A percentile compares a stretch with the other conserved stretches of the same genome.
phyloP scores from a whole-genome alignment of 2,888 invertebrate species.

The Lycophotia porphyrea region DNA sequence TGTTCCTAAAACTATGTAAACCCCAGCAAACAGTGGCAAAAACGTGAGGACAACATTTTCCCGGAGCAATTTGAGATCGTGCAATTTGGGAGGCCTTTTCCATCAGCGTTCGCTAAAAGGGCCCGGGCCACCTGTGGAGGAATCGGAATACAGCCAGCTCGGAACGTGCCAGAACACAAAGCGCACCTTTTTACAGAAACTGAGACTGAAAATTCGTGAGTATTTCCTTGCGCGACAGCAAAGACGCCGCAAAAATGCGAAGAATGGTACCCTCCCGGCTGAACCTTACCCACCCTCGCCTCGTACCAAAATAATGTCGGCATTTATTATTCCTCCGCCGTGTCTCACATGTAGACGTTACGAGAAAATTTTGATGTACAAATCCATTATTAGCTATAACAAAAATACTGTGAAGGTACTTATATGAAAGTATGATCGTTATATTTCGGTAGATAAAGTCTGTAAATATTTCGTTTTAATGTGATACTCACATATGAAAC shows the following conservation, averaged over 20 bases:
- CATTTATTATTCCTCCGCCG: constrained; percentile 72
- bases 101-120: constrained; percentile 64
- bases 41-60: constrained; percentile 3
- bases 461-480: constrained; percentile 60
- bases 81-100: constrained; percentile 42
- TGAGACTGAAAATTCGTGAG: constrained; percentile 78
- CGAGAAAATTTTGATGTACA: constrained; percentile 68
- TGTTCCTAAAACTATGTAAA: constrained; percentile 14
- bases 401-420: constrained; percentile 62
- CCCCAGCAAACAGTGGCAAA: constrained; percentile 19
- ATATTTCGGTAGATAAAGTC: constrained; percentile 30
- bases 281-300: constrained; percentile 62
- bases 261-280: constrained; percentile 72
- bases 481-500: constrained; percentile 17
- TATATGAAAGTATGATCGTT: constrained; percentile 48
- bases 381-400: constrained; percentile 68
- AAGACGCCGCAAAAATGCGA: constrained; percentile 82
- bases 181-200: constrained; percentile 78
- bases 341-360: constrained; percentile 66
- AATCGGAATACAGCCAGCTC: constrained; percentile 74
- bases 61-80: constrained; percentile 21
- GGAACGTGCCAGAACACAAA: constrained; percentile 76
- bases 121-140: constrained; percentile 78
- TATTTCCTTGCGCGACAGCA: constrained; percentile 76
- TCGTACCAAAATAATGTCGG: constrained; percentile 71